These are phyloP conservation scores for Diarsia brunnea DNA, from an alignment of 2,888 invertebrate genomes.

Conservation along the genomic window DNA sequence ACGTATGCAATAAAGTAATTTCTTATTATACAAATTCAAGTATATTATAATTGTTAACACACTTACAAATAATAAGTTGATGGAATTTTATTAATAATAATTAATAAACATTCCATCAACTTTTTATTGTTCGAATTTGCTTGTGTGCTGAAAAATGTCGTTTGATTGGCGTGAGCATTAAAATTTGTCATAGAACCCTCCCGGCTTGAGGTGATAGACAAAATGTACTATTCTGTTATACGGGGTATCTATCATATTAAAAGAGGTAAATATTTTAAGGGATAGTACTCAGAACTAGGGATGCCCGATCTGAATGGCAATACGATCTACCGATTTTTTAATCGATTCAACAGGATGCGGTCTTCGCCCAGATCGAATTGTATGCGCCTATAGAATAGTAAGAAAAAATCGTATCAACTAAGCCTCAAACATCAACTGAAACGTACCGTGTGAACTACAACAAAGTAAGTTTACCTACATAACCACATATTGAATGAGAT, in stretches of 20 bases:
- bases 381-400: no score
- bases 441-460: no score
- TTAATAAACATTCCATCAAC: neutral
- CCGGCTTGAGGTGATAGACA: neutral
- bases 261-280: conserved; percentile 3
- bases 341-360: no score
- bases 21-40: neutral
- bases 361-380: no score
- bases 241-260: neutral
- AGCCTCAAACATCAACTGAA: no score
- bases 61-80: neutral
- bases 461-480: no score
- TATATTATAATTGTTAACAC: neutral
- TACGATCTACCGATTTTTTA: no score
- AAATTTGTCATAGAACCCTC: neutral
- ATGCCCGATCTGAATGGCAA: no score
- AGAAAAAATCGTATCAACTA: no score
- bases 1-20: neutral
- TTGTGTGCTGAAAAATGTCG: neutral
- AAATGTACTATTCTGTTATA: neutral
- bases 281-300: neutral
- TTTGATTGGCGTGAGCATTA: neutral
- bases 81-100: neutral
- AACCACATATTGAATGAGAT: no score
- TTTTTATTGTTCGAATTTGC: neutral